These are phyloP conservation scores for Oreonectes daqikongensis DNA, from an alignment of 2,797 vertebrate species.

Conservation along the genomic window DNA sequence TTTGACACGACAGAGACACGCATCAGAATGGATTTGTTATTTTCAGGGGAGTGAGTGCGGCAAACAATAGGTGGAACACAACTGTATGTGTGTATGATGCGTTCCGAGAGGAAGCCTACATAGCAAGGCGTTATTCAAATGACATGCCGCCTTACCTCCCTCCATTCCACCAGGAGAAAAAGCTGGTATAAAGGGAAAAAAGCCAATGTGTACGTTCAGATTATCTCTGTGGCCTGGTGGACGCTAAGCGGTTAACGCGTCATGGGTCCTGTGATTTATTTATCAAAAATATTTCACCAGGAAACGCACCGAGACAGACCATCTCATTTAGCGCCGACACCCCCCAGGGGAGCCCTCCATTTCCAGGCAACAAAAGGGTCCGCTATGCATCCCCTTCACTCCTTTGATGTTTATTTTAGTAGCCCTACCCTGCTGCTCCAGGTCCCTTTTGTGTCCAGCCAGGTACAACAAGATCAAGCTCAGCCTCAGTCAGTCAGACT, in stretches of 20 bases:
- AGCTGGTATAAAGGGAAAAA: slow-evolving; percentile 20
- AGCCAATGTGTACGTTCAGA: not conserved
- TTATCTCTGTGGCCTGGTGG: slow-evolving; percentile 43
- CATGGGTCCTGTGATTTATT: slow-evolving; percentile 78
- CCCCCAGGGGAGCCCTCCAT: slow-evolving; percentile 77
- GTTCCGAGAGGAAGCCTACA: slow-evolving; percentile 29
- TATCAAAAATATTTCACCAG: slow-evolving; percentile 79
- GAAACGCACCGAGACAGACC: slow-evolving; percentile 78
- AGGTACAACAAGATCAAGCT: slow-evolving; percentile 77
- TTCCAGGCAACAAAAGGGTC: slow-evolving; percentile 83
- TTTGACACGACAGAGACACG: slow-evolving; percentile 50
- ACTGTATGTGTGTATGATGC: slow-evolving; percentile 19
- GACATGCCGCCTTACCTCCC: slow-evolving; percentile 1
- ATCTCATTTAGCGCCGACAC: slow-evolving; percentile 71
- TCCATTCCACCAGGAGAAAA: slow-evolving; percentile 19
- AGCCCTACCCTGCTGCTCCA: slow-evolving; percentile 73
- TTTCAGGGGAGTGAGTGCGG: slow-evolving; percentile 31
- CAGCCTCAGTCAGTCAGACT: slow-evolving; percentile 59
- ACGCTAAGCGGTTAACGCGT: slow-evolving; percentile 70
- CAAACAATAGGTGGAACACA: slow-evolving; percentile 26
- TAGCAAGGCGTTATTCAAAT: slow-evolving; percentile 18
- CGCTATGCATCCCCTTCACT: slow-evolving; percentile 72
- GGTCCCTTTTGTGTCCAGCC: slow-evolving; percentile 81
- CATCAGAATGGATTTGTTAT: slow-evolving; percentile 57
- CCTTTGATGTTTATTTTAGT: slow-evolving; percentile 85